Conservation (phyloP, 2,113 vertebrate species). For the Microtus pennsylvanicus region DNA sequence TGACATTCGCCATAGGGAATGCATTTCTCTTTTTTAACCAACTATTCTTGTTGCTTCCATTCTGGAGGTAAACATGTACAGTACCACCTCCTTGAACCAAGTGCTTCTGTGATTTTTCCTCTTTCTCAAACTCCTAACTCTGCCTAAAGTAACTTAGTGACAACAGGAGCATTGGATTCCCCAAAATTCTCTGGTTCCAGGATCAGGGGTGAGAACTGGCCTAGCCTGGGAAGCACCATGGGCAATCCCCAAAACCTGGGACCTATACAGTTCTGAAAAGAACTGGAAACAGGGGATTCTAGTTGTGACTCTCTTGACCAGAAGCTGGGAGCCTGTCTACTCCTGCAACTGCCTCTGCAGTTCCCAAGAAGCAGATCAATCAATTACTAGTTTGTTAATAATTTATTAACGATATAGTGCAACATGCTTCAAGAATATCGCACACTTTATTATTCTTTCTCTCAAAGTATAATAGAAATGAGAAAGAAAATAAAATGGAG, state of each 20-base stretch:
- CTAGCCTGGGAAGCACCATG: accelerated
- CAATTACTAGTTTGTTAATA: neutral
- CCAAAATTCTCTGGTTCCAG: neutral
- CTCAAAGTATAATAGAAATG: neutral
- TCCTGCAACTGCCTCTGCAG: neutral
- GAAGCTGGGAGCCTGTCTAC: neutral
- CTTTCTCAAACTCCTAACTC: neutral
- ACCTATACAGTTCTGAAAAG: neutral
- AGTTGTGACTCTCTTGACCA: neutral
- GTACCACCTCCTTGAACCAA: neutral
- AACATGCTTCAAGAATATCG: neutral
- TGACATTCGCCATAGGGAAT: neutral
- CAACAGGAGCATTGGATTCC: neutral
- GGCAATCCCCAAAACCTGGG: accelerated
- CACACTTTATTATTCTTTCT: neutral
- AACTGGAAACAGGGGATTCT: neutral
- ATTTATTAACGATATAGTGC: neutral
- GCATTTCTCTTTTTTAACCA: neutral
- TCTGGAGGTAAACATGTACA: neutral
- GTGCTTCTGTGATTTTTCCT: neutral
- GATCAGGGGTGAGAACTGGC: neutral
- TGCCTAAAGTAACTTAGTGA: neutral
- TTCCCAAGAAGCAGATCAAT: neutral
- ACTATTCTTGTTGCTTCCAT: neutral
- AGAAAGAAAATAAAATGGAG: neutral